A percentile compares a stretch with the other conserved stretches of the same genome.
These are phyloP conservation scores for Odontesthes bonariensis DNA, from an alignment of 2,113 vertebrate genomes.

Conservation along the genomic window DNA sequence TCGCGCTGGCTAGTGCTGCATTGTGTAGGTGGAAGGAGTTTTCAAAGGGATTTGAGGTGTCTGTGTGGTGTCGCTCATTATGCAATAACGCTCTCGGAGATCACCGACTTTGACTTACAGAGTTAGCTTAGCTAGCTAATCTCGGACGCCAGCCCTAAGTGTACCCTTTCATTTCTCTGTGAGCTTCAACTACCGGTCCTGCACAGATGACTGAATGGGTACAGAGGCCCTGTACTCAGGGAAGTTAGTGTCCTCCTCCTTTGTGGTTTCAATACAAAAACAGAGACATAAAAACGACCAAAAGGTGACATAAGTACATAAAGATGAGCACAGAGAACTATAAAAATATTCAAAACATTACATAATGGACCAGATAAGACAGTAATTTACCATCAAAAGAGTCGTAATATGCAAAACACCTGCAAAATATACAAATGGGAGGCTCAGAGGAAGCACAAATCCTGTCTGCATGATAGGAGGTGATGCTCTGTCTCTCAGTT, in stretches of 20 bases:
- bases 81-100: slow-evolving; percentile 29
- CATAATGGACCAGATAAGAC: background rate
- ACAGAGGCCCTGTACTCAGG: background rate
- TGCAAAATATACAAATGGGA: no score
- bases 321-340: no score
- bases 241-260: background rate
- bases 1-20: background rate
- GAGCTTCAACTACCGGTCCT: background rate
- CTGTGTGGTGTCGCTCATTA: slow-evolving; percentile 22
- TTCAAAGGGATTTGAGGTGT: slow-evolving; percentile 30
- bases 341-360: background rate
- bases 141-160: background rate
- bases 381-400: background rate
- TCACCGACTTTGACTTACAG: slow-evolving; percentile 39
- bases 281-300: background rate
- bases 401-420: background rate
- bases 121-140: slow-evolving; percentile 29
- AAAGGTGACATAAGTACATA: background rate
- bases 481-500: no score
- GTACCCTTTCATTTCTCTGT: background rate
- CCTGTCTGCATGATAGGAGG: no score
- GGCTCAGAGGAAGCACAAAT: no score
- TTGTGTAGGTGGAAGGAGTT: slow-evolving; percentile 27
- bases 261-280: background rate
- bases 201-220: background rate